A percentile compares a stretch with the other conserved stretches of the same genome.
Conservation (phyloP, 2,888 invertebrate genomes). For the Frankliniella fusca region DNA sequence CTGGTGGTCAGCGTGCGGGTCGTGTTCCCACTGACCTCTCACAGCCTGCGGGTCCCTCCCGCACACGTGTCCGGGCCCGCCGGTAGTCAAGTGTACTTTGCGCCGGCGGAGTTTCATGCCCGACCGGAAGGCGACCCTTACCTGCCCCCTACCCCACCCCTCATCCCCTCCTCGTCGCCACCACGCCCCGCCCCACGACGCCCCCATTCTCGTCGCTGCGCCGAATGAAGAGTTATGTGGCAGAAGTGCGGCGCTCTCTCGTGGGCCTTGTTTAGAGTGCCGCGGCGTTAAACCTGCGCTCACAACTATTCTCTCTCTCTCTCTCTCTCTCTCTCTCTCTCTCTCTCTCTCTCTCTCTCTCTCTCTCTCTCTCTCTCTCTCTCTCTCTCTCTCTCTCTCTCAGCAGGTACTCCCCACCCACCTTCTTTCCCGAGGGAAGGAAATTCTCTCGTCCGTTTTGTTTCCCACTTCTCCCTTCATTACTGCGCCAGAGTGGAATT, state of each 20-base stretch:
- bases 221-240: background rate
- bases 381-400: too few relatives aligned
- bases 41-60: too few relatives aligned
- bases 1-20: too few relatives aligned
- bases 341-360: conserved; percentile 1
- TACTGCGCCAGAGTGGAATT: too few relatives aligned
- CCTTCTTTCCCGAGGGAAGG: too few relatives aligned
- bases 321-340: background rate
- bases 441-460: too few relatives aligned
- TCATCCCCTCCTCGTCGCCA: background rate
- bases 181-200: background rate
- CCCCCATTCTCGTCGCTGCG: background rate
- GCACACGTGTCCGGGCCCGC: background rate
- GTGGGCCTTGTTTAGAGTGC: background rate
- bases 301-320: background rate
- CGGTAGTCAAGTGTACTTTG: too few relatives aligned
- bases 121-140: too few relatives aligned
- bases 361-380: background rate
- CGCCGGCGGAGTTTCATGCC: too few relatives aligned
- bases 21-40: too few relatives aligned
- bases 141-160: background rate
- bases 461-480: too few relatives aligned
- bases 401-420: too few relatives aligned
- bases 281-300: background rate
- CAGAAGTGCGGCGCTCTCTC: background rate